Conservation (phyloP, 35 echinoderm and acorn worm genomes). For the Amphiura filiformis region DNA sequence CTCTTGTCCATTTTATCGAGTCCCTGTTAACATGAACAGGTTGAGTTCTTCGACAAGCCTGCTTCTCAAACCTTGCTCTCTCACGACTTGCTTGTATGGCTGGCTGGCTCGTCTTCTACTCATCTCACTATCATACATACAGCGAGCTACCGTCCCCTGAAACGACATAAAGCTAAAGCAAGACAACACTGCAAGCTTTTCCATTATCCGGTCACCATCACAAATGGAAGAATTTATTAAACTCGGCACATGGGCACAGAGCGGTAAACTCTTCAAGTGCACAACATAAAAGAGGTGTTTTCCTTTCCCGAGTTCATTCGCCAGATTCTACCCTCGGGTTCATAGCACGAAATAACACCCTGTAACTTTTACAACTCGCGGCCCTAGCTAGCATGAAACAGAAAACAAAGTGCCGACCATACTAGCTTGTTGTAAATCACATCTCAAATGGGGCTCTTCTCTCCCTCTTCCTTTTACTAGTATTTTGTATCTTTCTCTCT, state of each 20-base stretch:
- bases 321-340: not conserved
- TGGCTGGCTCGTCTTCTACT: no score
- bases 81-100: no score
- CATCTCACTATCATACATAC: not conserved
- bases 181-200: conserved; percentile 10
- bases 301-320: not conserved
- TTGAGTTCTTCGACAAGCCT: not conserved
- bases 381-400: not conserved
- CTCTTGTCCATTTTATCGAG: no score
- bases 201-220: not conserved
- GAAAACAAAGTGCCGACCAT: conserved; percentile 2
- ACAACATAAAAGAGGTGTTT: conserved; percentile 8
- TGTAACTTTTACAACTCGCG: not conserved
- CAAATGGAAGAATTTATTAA: not conserved
- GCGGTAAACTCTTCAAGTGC: conserved; percentile 10
- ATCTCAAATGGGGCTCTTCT: not conserved
- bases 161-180: conserved; percentile 2
- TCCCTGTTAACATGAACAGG: not conserved
- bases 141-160: not conserved
- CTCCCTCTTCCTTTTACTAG: not conserved
- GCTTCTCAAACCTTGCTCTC: not conserved
- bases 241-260: conserved; percentile 3
- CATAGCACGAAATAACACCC: not conserved
- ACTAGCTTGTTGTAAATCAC: conserved; percentile 1
- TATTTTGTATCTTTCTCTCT: not conserved